Evolutionary conservation across 2,888 invertebrate genomes (phyloP), one percentile per base, ranked within the genome.

Genomic region (Lymantria monacha): DNA sequence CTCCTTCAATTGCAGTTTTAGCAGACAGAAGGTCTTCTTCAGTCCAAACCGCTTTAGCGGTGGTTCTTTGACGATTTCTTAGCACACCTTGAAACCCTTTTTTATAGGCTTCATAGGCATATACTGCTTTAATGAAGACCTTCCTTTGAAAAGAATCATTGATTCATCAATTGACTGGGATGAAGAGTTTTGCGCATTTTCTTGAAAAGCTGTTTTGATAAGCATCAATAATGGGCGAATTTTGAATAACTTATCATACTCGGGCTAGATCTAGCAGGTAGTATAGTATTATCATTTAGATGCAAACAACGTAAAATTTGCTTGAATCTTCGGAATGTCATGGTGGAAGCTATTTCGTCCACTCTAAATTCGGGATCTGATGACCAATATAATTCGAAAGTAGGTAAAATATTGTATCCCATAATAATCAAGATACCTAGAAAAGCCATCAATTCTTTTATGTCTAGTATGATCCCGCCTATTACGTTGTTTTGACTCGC

Each of bases 331-430:
- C 53, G 46, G n/a, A 13, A 15, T 13, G 45, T 31, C 48, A 55
- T 48, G 31, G 46, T 42, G n/a, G 15, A n/a, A 13, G 51, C 46
- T n/a, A 51, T 51, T 38, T 48, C 48, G 2, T n/a, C 12, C n/a
- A 44, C 44, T 13, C 31, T 9, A 15, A 55, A 60, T 7, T 48
- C 36, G 13, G 57, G 55, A 42, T 59, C 54, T 42, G 38, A 41
- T 30, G 57, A 58, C 58, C 58, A 63, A 47, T 63, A 60, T 12
- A 50, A 33, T n/a, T 60, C 58, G 7, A 58, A 41, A 31, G 15
- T 41, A 2, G 60, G 55, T 15, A 60, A 46, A 37, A 36, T 33
- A 47, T 58, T 51, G 12, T 50, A n/a, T n/a, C 58, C 55, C 60
- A 60, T 63, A 38, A 52, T 12, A 40, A 59, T 55, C 10, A 61